Percentiles rank a stretch among this genome's conserved stretches.
Evolutionary conservation across 2,888 invertebrate species (phyloP).

Genomic region (Dysmachus trigonus): DNA sequence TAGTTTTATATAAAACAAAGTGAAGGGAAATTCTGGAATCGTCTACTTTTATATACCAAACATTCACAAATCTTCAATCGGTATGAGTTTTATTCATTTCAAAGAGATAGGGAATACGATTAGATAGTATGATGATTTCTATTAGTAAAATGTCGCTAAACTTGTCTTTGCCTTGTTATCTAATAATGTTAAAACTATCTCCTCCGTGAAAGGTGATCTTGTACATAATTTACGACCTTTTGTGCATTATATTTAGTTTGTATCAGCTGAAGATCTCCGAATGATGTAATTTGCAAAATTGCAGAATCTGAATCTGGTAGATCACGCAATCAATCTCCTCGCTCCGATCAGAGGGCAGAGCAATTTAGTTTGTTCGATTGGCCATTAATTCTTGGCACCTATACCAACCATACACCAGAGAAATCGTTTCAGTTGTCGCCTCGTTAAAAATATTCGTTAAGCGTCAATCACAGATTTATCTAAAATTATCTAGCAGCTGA

Average conservation of each 20-base stretch:
- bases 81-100: too few relatives aligned
- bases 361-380: background rate
- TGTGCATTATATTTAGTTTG: background rate
- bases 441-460: conserved; percentile 2
- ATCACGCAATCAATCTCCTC: background rate
- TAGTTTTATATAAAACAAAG: too few relatives aligned
- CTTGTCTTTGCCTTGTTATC: background rate
- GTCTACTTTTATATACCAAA: too few relatives aligned
- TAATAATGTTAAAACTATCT: background rate
- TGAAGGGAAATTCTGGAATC: too few relatives aligned
- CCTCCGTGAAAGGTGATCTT: background rate
- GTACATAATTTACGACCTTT: background rate
- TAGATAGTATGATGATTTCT: too few relatives aligned
- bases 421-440: background rate
- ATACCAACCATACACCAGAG: background rate
- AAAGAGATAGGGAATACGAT: too few relatives aligned
- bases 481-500: conserved; percentile 4
- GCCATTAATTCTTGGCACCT: background rate
- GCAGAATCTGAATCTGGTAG: background rate
- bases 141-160: background rate
- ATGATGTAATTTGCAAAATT: background rate
- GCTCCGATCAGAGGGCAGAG: background rate
- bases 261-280: background rate
- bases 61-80: too few relatives aligned
- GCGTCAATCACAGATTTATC: background rate